Percentiles rank a stretch among this genome's conserved stretches.
phyloP scores from a whole-genome alignment of 1,140 invertebrate species.

The Camponotus vicinus region DNA sequence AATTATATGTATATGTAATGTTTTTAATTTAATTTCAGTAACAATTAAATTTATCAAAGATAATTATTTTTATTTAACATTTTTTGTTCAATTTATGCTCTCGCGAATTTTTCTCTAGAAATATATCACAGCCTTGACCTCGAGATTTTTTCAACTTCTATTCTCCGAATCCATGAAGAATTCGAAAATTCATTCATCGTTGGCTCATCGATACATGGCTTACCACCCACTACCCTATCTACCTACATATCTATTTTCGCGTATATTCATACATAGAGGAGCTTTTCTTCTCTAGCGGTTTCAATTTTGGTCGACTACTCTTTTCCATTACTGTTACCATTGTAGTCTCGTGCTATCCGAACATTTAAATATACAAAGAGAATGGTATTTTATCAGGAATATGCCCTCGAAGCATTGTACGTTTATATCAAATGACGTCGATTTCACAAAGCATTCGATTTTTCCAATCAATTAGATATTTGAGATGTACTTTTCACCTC shows the following conservation, averaged over 20 bases:
- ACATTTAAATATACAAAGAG: conserved; percentile 43
- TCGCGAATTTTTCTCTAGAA: background rate
- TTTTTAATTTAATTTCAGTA: background rate
- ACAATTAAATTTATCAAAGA: background rate
- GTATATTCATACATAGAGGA: background rate
- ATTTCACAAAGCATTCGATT: background rate
- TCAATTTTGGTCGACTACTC: conserved; percentile 37
- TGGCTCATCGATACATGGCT: conserved; percentile 29
- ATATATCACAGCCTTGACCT: conserved; percentile 30
- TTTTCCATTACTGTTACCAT: background rate
- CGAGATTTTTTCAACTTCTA: conserved; percentile 35
- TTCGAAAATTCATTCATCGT: conserved; percentile 33
- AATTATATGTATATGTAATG: too few species aligned
- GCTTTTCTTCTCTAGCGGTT: conserved; percentile 40
- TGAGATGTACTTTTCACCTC: background rate
- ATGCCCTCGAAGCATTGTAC: background rate
- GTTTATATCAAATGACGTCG: conserved; percentile 9
- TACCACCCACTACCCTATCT: too few species aligned
- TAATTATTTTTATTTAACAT: background rate
- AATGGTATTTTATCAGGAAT: conserved; percentile 13
- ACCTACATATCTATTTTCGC: background rate
- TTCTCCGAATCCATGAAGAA: conserved; percentile 13
- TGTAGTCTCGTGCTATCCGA: background rate
- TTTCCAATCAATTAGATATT: background rate
- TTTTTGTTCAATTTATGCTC: conserved; percentile 13